phyloP scores from a whole-genome alignment of 2,888 invertebrate genomes.

The Hydroisotoma schaefferi region DNA sequence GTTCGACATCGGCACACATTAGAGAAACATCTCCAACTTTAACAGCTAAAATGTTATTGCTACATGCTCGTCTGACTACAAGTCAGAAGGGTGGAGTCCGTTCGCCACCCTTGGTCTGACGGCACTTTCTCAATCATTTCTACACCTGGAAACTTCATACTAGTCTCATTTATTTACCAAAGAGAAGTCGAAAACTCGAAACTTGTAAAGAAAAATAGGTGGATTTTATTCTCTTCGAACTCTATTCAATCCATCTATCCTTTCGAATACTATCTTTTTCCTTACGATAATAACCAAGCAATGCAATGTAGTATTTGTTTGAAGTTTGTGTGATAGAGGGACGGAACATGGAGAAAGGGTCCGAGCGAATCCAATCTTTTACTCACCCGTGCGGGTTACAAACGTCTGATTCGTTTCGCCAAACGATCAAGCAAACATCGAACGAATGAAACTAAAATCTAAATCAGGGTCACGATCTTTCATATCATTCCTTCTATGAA shows the following conservation, averaged over 20 bases:
- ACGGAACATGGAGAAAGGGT: conserved; percentile 6
- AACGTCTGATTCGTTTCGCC: conserved; percentile 15
- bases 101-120: conserved; percentile 2
- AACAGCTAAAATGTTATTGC: too few relatives aligned
- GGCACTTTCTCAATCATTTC: conserved; percentile 7
- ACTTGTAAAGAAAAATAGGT: too few relatives aligned
- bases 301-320: too few relatives aligned
- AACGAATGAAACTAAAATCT: not conserved
- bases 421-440: not conserved
- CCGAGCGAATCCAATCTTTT: conserved; percentile 10
- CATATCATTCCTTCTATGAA: not conserved
- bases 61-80: too few relatives aligned
- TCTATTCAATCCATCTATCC: not conserved
- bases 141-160: not conserved
- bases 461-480: conserved; percentile 6
- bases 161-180: too few relatives aligned
- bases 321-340: too few relatives aligned
- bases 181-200: too few relatives aligned
- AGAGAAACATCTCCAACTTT: too few relatives aligned
- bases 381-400: conserved; percentile 17
- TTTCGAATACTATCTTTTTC: not conserved
- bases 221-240: not conserved
- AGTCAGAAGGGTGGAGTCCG: conserved; percentile 4
- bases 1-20: conserved; percentile 2
- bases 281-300: too few relatives aligned